These are phyloP conservation scores for Platyscelio sp. DNA, from an alignment of 2,888 invertebrate species.

Conservation along the genomic window DNA sequence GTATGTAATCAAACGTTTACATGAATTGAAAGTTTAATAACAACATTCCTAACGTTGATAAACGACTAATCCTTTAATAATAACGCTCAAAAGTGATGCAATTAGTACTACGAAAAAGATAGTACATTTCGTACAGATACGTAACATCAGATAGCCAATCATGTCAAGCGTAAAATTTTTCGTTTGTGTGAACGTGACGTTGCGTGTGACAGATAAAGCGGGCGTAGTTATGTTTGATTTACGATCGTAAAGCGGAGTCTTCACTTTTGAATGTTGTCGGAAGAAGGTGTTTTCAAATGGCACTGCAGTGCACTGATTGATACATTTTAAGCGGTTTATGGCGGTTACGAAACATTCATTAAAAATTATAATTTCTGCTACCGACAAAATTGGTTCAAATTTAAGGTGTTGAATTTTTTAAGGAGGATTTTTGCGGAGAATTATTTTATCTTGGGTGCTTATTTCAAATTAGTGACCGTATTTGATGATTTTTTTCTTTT, in stretches of 20 bases:
- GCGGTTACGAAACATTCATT: slow-evolving; percentile 3
- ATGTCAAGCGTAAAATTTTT: slow-evolving; percentile 73
- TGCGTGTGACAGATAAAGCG: slow-evolving; percentile 75
- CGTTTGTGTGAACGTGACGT: slow-evolving; percentile 61
- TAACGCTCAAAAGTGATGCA: slow-evolving; percentile 10
- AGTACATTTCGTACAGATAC: slow-evolving; percentile 19
- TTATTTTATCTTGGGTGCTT: too few relatives aligned
- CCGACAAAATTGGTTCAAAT: slow-evolving; percentile 20
- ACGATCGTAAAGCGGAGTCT: slow-evolving; percentile 61
- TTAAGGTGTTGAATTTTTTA: slow-evolving; percentile 32
- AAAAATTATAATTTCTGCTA: slow-evolving; percentile 6
- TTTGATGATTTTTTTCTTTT: too few relatives aligned
- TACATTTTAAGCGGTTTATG: neutral
- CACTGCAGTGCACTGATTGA: slow-evolving; percentile 8
- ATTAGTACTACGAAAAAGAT: slow-evolving; percentile 23
- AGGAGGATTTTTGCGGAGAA: too few relatives aligned
- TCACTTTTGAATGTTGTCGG: slow-evolving; percentile 10
- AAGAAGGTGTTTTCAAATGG: neutral
- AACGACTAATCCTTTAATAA: neutral
- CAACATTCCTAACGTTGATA: neutral
- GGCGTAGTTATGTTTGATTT: slow-evolving; percentile 80
- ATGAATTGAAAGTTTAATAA: too few relatives aligned
- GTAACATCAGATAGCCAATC: slow-evolving; percentile 39
- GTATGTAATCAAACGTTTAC: too few relatives aligned
- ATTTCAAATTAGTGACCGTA: too few relatives aligned